phyloP scores from a whole-genome alignment of 2,113 vertebrate genomes.

The Chloebia gouldiae region DNA sequence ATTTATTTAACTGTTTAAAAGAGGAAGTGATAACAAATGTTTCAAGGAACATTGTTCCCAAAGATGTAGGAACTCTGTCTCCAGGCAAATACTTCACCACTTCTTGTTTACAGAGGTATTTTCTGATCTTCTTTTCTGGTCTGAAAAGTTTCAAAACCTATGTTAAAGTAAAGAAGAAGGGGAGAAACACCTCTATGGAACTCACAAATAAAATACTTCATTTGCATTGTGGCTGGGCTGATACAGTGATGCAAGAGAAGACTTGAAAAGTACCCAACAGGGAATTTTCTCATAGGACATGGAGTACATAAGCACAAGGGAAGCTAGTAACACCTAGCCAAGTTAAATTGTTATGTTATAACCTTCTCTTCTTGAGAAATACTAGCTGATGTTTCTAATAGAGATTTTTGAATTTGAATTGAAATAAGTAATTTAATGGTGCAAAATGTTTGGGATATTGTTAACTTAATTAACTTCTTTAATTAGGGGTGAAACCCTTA shows the following conservation, averaged over 20 bases:
- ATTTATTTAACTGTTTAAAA: constrained; percentile 39
- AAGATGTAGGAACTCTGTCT: constrained; percentile 2
- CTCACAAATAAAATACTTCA: not conserved
- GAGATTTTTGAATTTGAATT: not conserved
- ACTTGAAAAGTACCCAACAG: not conserved
- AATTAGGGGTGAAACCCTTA: not conserved
- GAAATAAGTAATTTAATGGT: not conserved
- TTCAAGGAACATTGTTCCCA: constrained; percentile 25
- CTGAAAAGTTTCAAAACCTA: not conserved
- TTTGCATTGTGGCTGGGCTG: not conserved
- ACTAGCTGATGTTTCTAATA: not conserved
- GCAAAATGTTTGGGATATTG: not conserved
- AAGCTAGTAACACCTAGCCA: not conserved
- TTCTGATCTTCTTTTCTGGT: not conserved
- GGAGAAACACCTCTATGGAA: not conserved
- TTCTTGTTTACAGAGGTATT: constrained; percentile 20
- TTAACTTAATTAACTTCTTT: not conserved
- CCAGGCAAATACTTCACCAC: not conserved
- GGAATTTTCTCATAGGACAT: not conserved
- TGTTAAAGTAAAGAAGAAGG: not conserved
- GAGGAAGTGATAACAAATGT: constrained; percentile 38
- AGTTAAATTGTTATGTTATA: not conserved
- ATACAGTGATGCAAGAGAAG: not conserved
- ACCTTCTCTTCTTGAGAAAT: not conserved
- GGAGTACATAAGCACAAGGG: not conserved